Evolutionary conservation across 2,888 invertebrate species (phyloP).

Genomic region (Cantharis flavilabris): DNA sequence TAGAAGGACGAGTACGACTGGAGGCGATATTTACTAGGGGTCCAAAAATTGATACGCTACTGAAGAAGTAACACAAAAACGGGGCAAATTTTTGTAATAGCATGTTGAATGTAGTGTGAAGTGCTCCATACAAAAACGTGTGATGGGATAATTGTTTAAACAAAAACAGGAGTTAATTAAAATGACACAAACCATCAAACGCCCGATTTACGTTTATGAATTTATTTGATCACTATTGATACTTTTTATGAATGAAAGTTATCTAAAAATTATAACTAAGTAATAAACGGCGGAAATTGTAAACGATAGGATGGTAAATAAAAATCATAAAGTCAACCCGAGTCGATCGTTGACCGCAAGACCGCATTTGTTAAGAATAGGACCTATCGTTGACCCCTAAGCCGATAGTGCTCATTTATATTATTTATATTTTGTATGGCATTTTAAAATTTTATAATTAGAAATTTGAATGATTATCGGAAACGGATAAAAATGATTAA

Average conservation of each 20-base stretch:
- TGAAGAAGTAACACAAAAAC: not conserved
- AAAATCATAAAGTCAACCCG: conserved; percentile 38
- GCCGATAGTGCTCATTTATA: conserved; percentile 9
- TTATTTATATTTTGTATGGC: not conserved
- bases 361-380: conserved; percentile 26
- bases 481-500: not conserved
- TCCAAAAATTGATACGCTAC: not conserved
- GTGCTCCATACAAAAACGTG: conserved; percentile 12
- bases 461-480: conserved; percentile 3
- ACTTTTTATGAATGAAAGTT: conserved; percentile 34
- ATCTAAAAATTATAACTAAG: conserved; percentile 31
- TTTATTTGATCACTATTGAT: not conserved
- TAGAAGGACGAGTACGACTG: not conserved
- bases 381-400: conserved; percentile 25
- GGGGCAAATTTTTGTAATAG: not conserved
- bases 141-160: conserved; percentile 10
- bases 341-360: conserved; percentile 43
- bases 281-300: conserved; percentile 39
- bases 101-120: not conserved
- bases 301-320: conserved; percentile 34
- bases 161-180: not conserved
- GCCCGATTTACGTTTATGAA: not conserved
- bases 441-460: not conserved
- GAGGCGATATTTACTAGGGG: not conserved
- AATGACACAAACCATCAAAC: not conserved